Conservation (phyloP, 1,140 invertebrate species). For the Cyphomyrmex costatus region DNA sequence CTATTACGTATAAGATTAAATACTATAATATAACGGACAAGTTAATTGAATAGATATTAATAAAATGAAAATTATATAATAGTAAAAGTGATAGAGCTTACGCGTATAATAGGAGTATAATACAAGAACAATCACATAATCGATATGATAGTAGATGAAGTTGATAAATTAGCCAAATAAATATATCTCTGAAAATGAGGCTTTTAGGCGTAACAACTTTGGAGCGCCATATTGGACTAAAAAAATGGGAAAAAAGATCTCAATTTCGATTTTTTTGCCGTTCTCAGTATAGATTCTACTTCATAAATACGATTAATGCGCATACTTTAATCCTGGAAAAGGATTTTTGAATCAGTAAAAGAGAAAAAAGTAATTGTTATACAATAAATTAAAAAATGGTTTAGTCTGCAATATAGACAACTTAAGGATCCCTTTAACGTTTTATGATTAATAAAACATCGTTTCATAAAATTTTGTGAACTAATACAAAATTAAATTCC, state of each 20-base stretch:
- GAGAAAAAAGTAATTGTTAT: no score
- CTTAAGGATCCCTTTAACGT: no score
- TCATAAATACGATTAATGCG: no score
- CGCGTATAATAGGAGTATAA: neutral
- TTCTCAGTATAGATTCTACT: no score
- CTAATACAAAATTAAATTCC: constrained; percentile 7
- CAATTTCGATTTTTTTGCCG: no score
- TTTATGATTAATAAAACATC: neutral
- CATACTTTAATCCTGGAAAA: no score
- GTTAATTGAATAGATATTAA: neutral
- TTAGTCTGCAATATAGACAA: no score
- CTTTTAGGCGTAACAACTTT: no score
- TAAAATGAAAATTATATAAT: neutral
- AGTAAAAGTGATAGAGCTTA: neutral
- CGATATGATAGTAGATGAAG: neutral
- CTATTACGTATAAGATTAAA: neutral
- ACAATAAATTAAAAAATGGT: no score
- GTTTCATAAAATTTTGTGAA: constrained; percentile 3
- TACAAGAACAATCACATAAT: neutral
- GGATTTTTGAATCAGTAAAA: no score
- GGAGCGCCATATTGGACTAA: no score
- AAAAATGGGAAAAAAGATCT: no score
- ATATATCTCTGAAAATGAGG: neutral
- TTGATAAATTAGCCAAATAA: neutral
- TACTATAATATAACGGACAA: neutral